Evolutionary conservation across 1,140 invertebrate species (phyloP), one percentile per base, ranked within the genome.

Genomic region (Ceratosolen fusciceps): DNA sequence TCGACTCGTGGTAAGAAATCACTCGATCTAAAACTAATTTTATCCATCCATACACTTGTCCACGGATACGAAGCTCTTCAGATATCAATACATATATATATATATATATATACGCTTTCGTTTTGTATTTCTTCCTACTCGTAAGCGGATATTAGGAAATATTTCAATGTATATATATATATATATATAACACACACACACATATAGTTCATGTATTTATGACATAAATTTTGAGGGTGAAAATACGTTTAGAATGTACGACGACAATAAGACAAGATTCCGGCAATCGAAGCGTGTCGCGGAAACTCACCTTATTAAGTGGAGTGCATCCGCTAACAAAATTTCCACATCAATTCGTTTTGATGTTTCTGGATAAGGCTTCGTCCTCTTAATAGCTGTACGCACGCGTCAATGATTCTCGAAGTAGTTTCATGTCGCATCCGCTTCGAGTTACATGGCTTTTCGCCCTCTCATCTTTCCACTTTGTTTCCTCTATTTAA

Each of bases 311-410:
- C 68, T 71, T 71, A 71, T 71, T 71, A 71, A 43, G 47, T 9
- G 68, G 26, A 71, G 68, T 71, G 68, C 68, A 71, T 71, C 68
- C 26, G 68, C 26, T 29, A 24, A 68, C 47, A 71, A 49, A 71
- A 71, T 71, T 71, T 71, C 68, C 43, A 75, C 58, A 58, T 65
- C 73, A 60, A 34, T 39, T 62, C 58, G 31, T 43, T 75, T 75
- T 75, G 24, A 43, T 31, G 47, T 65, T 75, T 75, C 43, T 39
- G 47, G 43, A 65, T 65, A 49, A 73, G 47, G 52, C 52, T 31
- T 49, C 31, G 56, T 24, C 60, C 60, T 65, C 60, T 65, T 65
- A 21, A 65, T 31, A 31, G 60, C 19, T 65, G 34, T 65, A 65
- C 31, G 31, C 60, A 65, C 19, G 60, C 60, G 60, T 37, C 60